Conservation (phyloP, 2,113 vertebrate genomes). For the Corythornis vintsioides region DNA sequence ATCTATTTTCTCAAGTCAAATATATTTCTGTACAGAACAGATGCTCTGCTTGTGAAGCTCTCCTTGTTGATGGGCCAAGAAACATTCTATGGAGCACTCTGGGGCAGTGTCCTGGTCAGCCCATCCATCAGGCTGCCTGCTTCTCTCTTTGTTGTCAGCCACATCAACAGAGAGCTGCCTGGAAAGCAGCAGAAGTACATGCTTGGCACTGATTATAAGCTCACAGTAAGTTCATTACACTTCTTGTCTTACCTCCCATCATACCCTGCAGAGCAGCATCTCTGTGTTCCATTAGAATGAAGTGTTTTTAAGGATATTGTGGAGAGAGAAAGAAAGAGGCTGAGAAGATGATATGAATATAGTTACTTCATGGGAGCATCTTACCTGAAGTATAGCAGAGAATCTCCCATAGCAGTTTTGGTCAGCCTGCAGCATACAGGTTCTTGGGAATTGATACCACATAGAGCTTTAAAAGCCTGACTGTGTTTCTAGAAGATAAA, state of each 20-base stretch:
- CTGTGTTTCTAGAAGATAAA: neutral
- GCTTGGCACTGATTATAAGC: constrained; percentile 85
- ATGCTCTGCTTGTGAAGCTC: constrained; percentile 86
- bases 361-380: neutral
- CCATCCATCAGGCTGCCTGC: constrained; percentile 88
- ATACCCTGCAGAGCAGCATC: neutral
- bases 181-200: constrained; percentile 85
- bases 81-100: constrained; percentile 88
- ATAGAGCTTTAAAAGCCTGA: neutral
- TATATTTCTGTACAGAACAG: constrained; percentile 77
- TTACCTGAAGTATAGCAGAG: neutral
- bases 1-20: neutral
- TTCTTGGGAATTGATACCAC: neutral
- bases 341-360: neutral
- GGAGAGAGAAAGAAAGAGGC: neutral
- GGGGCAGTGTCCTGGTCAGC: constrained; percentile 88
- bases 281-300: neutral
- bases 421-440: neutral
- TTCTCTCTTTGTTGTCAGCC: constrained; percentile 89
- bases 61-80: constrained; percentile 89
- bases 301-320: neutral
- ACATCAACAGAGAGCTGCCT: constrained; percentile 82
- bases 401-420: neutral
- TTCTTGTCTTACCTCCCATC: neutral
- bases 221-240: constrained; percentile 80